Percentiles rank a stretch among this genome's conserved stretches.
These are phyloP conservation scores for Sylvia borin DNA, from an alignment of 2,797 vertebrate genomes.

Conservation along the genomic window DNA sequence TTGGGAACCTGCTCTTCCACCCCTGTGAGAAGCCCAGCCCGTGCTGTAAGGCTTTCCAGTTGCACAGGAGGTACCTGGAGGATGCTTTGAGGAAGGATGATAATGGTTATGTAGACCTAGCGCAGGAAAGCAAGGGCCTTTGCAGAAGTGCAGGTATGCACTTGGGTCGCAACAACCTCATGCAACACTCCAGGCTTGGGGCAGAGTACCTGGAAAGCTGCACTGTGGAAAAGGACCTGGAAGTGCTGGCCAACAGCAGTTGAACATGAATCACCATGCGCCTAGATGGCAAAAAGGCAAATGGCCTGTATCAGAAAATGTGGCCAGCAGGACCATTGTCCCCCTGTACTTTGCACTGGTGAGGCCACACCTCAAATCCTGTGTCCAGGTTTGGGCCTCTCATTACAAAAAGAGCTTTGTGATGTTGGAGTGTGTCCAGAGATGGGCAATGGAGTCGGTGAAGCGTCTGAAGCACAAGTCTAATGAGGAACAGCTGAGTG, in stretches of 20 bases:
- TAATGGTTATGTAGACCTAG: neutral
- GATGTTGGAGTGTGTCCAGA: neutral
- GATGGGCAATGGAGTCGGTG: accelerated
- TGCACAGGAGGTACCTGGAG: neutral
- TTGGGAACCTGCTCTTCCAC: neutral
- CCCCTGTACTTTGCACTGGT: accelerated
- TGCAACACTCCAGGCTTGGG: neutral
- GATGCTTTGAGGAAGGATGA: neutral
- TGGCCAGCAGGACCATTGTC: neutral
- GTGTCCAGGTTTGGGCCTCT: neutral
- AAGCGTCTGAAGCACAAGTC: neutral
- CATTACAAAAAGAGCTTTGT: neutral
- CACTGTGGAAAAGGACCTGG: neutral
- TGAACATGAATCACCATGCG: neutral
- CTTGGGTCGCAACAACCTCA: neutral
- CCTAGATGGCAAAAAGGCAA: neutral
- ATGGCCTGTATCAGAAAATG: neutral
- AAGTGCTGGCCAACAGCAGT: accelerated
- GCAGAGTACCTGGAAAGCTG: neutral
- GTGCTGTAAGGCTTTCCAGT: neutral
- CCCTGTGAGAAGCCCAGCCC: neutral
- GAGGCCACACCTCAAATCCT: neutral
- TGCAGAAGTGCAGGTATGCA: neutral
- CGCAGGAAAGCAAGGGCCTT: neutral
- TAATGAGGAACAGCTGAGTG: neutral